Evolutionary conservation across 2,888 invertebrate genomes (phyloP), one percentile per base, ranked within the genome.

Genomic region (Panopea generosa): DNA sequence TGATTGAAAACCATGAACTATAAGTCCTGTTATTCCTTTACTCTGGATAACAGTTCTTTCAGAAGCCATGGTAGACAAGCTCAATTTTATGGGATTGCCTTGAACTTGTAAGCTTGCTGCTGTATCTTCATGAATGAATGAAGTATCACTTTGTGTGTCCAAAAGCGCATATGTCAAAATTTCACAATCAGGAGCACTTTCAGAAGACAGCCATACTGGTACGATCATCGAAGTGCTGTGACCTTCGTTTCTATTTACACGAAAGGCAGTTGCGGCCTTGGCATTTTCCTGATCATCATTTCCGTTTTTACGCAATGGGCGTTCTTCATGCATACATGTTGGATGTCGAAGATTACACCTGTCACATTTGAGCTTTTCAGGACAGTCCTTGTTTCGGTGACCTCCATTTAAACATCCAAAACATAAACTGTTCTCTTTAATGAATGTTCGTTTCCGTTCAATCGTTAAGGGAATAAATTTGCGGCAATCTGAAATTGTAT

Each of bases 291-390:
- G 9, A 18, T 45, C 9, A n/a, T 11, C 27, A 16, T 16, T 24
- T 6, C 26, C 11, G 24, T 27, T 27, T 14, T 16, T 47, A 9
- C 16, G 24, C 11, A n/a, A 9, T 16, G 49, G 24, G 2, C 59
- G 29, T 26, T 59, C 49, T 49, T 67, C 59, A 59, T 59, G 67
- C 38, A 67, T 40, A 67, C 67, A 67, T 20, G 67, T 38, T 18
- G 67, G 67, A 67, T 67, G 59, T 40, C 26, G 33, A 18, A n/a
- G 18, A 38, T 50, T 47, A 50, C 67, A 67, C 20, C 6, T 57
- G 7, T 6, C 22, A 59, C 67, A 59, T 9, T 43, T 67, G 9
- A 53, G 67, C 26, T 67, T 67, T 22, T 50, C 38, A 20, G 29
- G 27, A 50, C 67, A 59, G 4, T 53, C 29, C 22, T 50, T 61